phyloP scores from a whole-genome alignment of 2,888 invertebrate genomes.

The Athalia circularis region DNA sequence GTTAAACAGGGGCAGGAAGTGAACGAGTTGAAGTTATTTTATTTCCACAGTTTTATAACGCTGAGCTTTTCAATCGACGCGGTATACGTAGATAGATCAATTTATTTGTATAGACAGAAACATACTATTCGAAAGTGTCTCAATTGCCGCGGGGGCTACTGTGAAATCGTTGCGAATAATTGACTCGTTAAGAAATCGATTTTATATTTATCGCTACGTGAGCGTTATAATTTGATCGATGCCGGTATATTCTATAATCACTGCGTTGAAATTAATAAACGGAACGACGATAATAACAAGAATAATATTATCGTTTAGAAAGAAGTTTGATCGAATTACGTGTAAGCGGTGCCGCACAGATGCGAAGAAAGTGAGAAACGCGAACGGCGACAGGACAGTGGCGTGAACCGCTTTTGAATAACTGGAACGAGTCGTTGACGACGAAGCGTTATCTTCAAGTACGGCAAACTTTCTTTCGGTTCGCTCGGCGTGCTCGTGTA shows the following conservation, averaged over 20 bases:
- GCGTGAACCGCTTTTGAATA: conserved; percentile 6
- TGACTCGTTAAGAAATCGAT: conserved; percentile 37
- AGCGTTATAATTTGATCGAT: neutral
- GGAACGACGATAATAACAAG: no score
- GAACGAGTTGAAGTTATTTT: conserved; percentile 9
- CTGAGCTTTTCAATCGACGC: neutral
- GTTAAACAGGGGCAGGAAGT: conserved; percentile 25
- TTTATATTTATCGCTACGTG: neutral
- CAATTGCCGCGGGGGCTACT: conserved; percentile 2
- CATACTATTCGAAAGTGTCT: conserved; percentile 33
- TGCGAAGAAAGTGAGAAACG: conserved; percentile 9
- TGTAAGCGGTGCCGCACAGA: neutral
- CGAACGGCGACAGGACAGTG: no score
- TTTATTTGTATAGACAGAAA: neutral
- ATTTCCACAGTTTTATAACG: neutral
- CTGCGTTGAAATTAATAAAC: neutral
- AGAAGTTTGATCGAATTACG: no score
- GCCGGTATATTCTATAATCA: neutral
- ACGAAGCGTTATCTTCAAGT: conserved; percentile 23
- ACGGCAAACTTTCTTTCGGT: neutral
- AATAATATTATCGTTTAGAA: no score
- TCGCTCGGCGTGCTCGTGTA: conserved; percentile 9
- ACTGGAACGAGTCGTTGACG: conserved; percentile 39
- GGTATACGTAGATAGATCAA: neutral
- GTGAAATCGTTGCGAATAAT: conserved; percentile 35